Evolutionary conservation across 2,888 invertebrate genomes (phyloP), one percentile per base, ranked within the genome.

Genomic region (Anoncus sp.): DNA sequence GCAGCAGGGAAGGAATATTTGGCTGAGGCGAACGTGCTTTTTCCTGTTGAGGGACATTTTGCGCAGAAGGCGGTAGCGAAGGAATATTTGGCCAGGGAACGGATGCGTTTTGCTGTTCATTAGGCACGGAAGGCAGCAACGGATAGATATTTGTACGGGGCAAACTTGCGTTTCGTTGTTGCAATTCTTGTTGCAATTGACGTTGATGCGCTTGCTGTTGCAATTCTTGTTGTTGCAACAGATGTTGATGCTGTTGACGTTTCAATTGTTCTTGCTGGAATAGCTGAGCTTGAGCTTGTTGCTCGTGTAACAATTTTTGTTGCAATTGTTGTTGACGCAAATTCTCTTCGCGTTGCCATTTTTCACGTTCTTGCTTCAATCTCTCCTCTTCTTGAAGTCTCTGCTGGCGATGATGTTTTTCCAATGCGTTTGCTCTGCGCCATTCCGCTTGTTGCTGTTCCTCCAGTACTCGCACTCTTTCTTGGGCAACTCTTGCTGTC

Each of bases 41-140:
- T 31, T 93, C 89, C 91, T 98, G 98, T 0, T 97, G 2, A 27
- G 31, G 4, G 0, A 31, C 53, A 1, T 16, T 31, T 16, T 14
- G 16, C 53, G n/a, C 9, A 31, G 53, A 7, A 3, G 16, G n/a
- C 1, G 53, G 31, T 7, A 7, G 7, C 31, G 31, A 7, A 31
- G 31, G 31, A 7, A 31, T 31, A 31, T 7, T 31, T 7, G 31
- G 4, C 31, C 3, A 7, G 31, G 31, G 7, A n/a, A n/a, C n/a
- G n/a, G n/a, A n/a, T n/a, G n/a, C n/a, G n/a, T n/a, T n/a, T 31
- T 93, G 89, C 91, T 98, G 98, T 0, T 97, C 53, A 1, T 16
- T 31, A 10, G 27, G 16, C 53, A 9, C 9, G 16, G 53, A 7
- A 3, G 16, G n/a, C 1, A 27, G 31, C 31, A 7, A 31, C 31